phyloP scores from a whole-genome alignment of 2,797 vertebrate species.

The Ptychadena robeensis region DNA sequence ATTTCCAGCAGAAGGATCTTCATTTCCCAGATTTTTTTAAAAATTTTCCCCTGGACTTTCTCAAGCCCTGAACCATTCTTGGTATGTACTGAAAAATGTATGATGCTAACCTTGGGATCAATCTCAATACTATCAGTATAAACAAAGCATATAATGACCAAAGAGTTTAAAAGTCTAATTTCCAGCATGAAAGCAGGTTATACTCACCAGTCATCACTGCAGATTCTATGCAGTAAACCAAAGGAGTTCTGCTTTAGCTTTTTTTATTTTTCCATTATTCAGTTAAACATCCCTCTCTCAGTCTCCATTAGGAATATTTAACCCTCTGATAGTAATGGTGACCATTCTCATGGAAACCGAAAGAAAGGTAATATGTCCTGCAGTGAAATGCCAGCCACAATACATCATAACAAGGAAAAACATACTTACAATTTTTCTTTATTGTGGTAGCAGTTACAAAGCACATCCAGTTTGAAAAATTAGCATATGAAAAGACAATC shows the following conservation, averaged over 20 bases:
- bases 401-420: neutral
- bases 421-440: slow-evolving; percentile 17
- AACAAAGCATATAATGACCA: slow-evolving; percentile 16
- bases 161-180: slow-evolving; percentile 27
- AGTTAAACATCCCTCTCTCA: too few relatives aligned
- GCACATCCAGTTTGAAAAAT: slow-evolving; percentile 45
- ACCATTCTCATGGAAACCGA: too few relatives aligned
- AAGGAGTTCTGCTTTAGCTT: too few relatives aligned
- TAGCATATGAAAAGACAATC: slow-evolving; percentile 42
- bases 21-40: neutral
- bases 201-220: neutral
- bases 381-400: neutral
- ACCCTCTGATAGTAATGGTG: too few relatives aligned
- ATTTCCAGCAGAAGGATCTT: neutral
- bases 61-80: neutral
- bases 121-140: slow-evolving; percentile 24
- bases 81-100: slow-evolving; percentile 11
- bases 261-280: too few relatives aligned
- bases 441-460: slow-evolving; percentile 46
- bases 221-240: neutral
- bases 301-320: too few relatives aligned
- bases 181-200: neutral
- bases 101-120: slow-evolving; percentile 4
- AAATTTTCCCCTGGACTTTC: neutral
- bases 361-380: too few relatives aligned